A percentile compares a stretch with the other conserved stretches of the same genome.
Conservation (phyloP, 2,113 vertebrate genomes). For the Periophthalmodon schlosseri region DNA sequence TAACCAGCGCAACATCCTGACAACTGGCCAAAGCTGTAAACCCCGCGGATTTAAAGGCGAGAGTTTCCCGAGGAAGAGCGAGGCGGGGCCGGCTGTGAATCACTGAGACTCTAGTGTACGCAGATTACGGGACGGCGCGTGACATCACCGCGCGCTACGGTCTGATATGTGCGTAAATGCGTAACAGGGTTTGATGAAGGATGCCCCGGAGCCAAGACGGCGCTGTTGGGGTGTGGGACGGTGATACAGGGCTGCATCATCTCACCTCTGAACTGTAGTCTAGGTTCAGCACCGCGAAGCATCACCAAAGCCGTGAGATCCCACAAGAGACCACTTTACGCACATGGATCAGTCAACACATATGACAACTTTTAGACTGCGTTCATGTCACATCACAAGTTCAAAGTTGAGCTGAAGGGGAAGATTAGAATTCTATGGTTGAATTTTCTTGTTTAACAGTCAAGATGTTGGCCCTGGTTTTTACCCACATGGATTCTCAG, state of each 20-base stretch:
- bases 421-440: too few species aligned
- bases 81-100: slow-evolving; percentile 65
- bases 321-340: too few species aligned
- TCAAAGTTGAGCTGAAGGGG: too few species aligned
- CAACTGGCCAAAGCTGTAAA: not conserved
- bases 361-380: too few species aligned
- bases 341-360: too few species aligned
- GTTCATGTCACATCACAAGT: too few species aligned
- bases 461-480: too few species aligned
- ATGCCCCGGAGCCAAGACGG: not conserved
- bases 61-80: slow-evolving; percentile 14
- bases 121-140: not conserved
- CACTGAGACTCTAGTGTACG: slow-evolving; percentile 17
- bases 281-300: too few species aligned
- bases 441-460: too few species aligned
- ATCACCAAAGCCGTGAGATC: too few species aligned
- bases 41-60: not conserved
- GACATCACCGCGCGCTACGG: not conserved
- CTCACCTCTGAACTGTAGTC: too few species aligned
- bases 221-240: not conserved
- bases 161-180: not conserved
- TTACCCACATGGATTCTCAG: too few species aligned
- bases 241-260: not conserved
- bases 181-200: not conserved
- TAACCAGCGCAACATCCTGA: not conserved